A percentile compares a stretch with the other conserved stretches of the same genome.
phyloP scores from a whole-genome alignment of 2,797 vertebrate species.

The Muscicapa comitata region DNA sequence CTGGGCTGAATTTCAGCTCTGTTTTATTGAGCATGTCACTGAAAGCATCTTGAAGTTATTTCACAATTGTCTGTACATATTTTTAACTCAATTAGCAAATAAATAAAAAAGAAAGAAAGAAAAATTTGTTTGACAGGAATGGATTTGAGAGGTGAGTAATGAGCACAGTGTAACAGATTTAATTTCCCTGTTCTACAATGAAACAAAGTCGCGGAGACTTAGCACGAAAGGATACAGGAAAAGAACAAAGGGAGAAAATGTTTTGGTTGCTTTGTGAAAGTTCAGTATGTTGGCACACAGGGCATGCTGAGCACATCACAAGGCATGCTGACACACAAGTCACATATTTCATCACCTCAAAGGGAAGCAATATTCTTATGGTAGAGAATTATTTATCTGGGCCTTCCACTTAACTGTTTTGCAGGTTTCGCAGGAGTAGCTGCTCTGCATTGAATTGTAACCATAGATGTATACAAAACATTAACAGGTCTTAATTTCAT shows the following conservation, averaged over 20 bases:
- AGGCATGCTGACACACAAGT: background rate
- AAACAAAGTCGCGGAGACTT: conserved; percentile 49
- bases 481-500: background rate
- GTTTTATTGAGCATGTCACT: conserved; percentile 9
- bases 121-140: background rate
- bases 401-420: background rate
- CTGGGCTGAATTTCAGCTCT: conserved; percentile 31
- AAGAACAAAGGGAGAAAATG: conserved; percentile 54
- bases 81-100: conserved; percentile 40
- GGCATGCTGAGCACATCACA: conserved; percentile 26
- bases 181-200: conserved; percentile 46
- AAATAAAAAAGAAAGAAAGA: background rate
- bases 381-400: background rate
- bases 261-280: conserved; percentile 48
- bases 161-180: conserved; percentile 53
- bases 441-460: background rate
- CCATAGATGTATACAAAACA: background rate
- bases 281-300: conserved; percentile 8
- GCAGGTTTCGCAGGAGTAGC: background rate
- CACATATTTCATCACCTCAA: conserved; percentile 22
- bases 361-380: background rate
- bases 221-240: conserved; percentile 40
- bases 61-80: background rate
- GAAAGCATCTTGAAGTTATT: conserved; percentile 13
- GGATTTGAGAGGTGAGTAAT: conserved; percentile 46